phyloP scores from a whole-genome alignment of 1,140 invertebrate species.

The Bilobella aurantiaca region DNA sequence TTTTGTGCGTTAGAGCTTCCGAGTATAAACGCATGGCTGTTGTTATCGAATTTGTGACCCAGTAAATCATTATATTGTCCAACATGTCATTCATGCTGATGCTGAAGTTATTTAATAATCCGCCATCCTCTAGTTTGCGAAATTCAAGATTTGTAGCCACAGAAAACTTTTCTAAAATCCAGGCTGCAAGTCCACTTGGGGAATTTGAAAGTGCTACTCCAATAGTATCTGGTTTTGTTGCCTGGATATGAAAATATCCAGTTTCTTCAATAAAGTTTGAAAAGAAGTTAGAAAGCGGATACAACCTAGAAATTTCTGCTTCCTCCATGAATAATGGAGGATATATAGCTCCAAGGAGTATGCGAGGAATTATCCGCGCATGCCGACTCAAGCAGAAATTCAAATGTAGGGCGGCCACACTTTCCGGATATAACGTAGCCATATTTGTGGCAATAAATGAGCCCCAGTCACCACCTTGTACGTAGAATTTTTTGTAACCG shows the following conservation, averaged over 20 bases:
- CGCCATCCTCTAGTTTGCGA: conserved; percentile 40
- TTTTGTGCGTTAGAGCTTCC: conserved; percentile 40
- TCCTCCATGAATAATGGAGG: conserved; percentile 21
- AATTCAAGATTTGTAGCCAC: conserved; percentile 41
- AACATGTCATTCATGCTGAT: conserved; percentile 47
- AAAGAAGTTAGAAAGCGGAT: conserved; percentile 32
- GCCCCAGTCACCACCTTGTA: conserved; percentile 65
- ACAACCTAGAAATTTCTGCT: neutral
- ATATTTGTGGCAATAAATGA: conserved; percentile 49
- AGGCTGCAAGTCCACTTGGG: conserved; percentile 46
- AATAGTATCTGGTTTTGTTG: conserved; percentile 11
- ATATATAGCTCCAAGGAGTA: conserved; percentile 43
- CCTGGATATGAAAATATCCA: conserved; percentile 57
- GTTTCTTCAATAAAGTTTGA: conserved; percentile 39
- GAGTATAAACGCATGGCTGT: conserved; percentile 42
- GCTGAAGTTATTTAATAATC: conserved; percentile 42
- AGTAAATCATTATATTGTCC: conserved; percentile 49
- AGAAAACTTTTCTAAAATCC: conserved; percentile 51
- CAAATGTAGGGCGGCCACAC: conserved; percentile 41
- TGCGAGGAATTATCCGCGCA: conserved; percentile 39
- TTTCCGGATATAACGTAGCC: conserved; percentile 45
- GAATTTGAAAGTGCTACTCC: conserved; percentile 23
- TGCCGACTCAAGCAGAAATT: conserved; percentile 37
- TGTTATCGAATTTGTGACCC: conserved; percentile 42
- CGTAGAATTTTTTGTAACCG: conserved; percentile 61